phyloP scores from a whole-genome alignment of 2,888 invertebrate genomes.

The Plagodis dolabraria region DNA sequence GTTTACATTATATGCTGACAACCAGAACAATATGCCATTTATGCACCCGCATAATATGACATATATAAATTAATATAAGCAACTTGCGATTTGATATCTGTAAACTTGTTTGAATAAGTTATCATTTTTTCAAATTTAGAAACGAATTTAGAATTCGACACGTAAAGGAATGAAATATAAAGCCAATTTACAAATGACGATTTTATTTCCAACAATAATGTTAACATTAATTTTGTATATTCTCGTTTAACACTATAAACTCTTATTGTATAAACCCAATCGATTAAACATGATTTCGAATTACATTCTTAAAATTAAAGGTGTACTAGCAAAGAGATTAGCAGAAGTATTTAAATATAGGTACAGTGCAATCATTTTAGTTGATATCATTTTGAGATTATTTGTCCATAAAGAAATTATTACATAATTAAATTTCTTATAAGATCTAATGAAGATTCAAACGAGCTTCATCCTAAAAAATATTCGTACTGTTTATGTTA shows the following conservation, averaged over 20 bases:
- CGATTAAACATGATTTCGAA: slow-evolving; percentile 24
- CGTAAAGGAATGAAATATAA: slow-evolving; percentile 29
- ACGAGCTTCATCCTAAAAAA: background rate
- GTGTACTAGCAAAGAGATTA: background rate
- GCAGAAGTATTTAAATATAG: background rate
- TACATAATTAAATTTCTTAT: too few relatives aligned
- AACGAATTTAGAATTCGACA: too few relatives aligned
- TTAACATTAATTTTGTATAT: slow-evolving; percentile 57
- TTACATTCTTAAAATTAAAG: slow-evolving; percentile 16
- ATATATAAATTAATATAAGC: too few relatives aligned
- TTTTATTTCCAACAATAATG: slow-evolving; percentile 71
- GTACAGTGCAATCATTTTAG: slow-evolving; percentile 1
- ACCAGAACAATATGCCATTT: too few relatives aligned
- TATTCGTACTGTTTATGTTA: background rate
- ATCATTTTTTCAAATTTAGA: too few relatives aligned
- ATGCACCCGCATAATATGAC: too few relatives aligned
- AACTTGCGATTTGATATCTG: too few relatives aligned
- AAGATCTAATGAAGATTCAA: background rate
- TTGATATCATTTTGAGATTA: too few relatives aligned
- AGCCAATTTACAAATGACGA: slow-evolving; percentile 41
- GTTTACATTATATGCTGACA: too few relatives aligned
- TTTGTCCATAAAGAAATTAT: too few relatives aligned
- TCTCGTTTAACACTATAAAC: slow-evolving; percentile 42
- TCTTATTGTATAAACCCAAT: slow-evolving; percentile 46
- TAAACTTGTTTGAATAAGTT: too few relatives aligned